Conservation (phyloP, 2,113 vertebrate genomes). For the Elachura formosa region DNA sequence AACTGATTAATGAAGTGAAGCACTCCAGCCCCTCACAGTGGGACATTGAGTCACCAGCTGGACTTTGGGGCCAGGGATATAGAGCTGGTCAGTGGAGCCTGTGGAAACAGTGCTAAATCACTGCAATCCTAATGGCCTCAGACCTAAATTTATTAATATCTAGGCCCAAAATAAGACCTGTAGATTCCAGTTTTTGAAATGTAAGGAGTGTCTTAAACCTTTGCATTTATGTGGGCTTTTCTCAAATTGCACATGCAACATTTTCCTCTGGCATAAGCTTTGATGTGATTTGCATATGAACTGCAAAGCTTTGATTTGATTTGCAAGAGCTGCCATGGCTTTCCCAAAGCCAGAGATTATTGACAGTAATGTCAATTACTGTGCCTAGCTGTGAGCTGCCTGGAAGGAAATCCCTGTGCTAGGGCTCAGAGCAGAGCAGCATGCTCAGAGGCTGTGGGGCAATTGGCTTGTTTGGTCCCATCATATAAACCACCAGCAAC, state of each 20-base stretch:
- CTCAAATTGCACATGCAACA: background rate
- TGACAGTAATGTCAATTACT: fast-evolving
- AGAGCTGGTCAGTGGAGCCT: background rate
- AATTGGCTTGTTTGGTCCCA: background rate
- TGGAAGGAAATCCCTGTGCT: background rate
- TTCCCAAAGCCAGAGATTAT: background rate
- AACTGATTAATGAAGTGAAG: background rate
- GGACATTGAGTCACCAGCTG: background rate
- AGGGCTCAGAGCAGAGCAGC: fast-evolving
- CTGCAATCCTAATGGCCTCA: background rate
- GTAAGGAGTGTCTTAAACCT: background rate
- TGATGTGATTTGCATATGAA: background rate
- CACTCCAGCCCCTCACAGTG: fast-evolving
- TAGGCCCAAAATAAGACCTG: background rate
- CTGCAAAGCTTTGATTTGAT: background rate
- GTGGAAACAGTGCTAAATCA: background rate
- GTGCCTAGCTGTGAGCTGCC: background rate
- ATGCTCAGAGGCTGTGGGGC: background rate
- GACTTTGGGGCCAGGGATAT: background rate
- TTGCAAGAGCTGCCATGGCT: background rate
- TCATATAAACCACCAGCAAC: background rate
- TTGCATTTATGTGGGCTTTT: background rate
- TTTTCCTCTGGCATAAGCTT: background rate
- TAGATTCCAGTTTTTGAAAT: background rate
- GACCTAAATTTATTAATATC: background rate